These are phyloP conservation scores for Drosophila paramelanica DNA, from an alignment of 2,888 invertebrate genomes.

Conservation along the genomic window DNA sequence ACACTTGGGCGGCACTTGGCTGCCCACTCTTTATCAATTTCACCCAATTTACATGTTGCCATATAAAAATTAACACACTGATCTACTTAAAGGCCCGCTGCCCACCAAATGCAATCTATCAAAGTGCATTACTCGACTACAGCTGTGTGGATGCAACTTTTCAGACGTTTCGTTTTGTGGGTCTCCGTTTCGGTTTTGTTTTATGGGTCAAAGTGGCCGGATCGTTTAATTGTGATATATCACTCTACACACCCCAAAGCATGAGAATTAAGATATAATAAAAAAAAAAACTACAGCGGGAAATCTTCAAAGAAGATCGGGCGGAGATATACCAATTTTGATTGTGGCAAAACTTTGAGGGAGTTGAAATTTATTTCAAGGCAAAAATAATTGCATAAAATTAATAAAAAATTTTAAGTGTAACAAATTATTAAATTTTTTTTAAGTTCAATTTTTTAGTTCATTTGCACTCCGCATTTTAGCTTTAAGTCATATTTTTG, in stretches of 20 bases:
- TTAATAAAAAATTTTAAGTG: neutral
- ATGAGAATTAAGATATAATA: conserved; percentile 43
- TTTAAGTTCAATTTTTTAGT: neutral
- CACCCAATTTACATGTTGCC: conserved; percentile 67
- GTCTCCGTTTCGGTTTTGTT: conserved; percentile 28
- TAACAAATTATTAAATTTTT: too few species aligned
- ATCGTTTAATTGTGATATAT: conserved; percentile 76
- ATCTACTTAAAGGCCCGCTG: conserved; percentile 44
- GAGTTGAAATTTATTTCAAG: neutral
- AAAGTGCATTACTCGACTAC: conserved; percentile 64
- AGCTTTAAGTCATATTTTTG: conserved; percentile 16
- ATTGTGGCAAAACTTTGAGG: neutral
- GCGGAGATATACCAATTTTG: neutral
- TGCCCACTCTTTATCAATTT: conserved; percentile 44
- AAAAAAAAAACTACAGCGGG: neutral
- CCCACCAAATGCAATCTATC: conserved; percentile 73
- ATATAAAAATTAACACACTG: conserved; percentile 64
- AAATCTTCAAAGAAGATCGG: conserved; percentile 20
- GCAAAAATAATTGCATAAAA: neutral
- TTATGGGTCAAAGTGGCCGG: conserved; percentile 67
- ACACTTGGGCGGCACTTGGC: conserved; percentile 43
- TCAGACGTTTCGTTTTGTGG: conserved; percentile 6
- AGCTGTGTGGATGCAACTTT: conserved; percentile 33
- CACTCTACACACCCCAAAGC: conserved; percentile 42
- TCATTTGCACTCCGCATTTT: neutral